phyloP scores from a whole-genome alignment of 2,113 vertebrate species.

The Corvus cornix region DNA sequence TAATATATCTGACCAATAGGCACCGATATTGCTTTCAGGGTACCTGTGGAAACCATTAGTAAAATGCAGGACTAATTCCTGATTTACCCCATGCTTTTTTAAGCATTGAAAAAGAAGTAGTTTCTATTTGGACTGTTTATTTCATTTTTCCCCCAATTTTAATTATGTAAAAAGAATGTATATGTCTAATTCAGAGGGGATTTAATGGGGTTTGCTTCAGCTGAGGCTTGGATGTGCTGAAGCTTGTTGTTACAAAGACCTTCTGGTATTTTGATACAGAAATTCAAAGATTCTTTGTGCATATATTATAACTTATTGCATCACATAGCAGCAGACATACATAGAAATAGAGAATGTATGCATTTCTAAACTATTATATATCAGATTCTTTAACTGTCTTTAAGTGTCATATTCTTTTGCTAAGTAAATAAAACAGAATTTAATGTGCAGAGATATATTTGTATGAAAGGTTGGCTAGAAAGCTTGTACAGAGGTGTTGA shows the following conservation, averaged over 20 bases:
- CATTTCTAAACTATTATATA: background rate
- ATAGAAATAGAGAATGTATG: background rate
- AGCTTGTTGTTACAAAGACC: background rate
- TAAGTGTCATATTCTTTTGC: background rate
- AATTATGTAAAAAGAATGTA: background rate
- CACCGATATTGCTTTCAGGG: fast-evolving
- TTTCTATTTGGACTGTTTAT: background rate
- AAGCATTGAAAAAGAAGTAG: background rate
- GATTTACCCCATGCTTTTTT: background rate
- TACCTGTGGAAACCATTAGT: background rate
- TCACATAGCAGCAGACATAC: background rate
- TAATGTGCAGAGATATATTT: background rate
- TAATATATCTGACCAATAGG: background rate
- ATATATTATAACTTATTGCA: background rate
- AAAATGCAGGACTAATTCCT: background rate
- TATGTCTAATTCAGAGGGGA: background rate
- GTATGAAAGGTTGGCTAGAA: background rate
- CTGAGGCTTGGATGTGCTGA: background rate
- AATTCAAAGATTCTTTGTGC: background rate
- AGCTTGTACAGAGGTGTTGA: background rate
- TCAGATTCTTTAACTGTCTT: background rate
- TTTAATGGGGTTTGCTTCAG: background rate
- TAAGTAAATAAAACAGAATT: background rate
- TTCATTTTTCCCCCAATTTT: fast-evolving
- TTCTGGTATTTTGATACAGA: background rate